Percentiles rank a stretch among this genome's conserved stretches.
These are phyloP conservation scores for Gavia stellata DNA, from an alignment of 2,113 vertebrate genomes.

Conservation along the genomic window DNA sequence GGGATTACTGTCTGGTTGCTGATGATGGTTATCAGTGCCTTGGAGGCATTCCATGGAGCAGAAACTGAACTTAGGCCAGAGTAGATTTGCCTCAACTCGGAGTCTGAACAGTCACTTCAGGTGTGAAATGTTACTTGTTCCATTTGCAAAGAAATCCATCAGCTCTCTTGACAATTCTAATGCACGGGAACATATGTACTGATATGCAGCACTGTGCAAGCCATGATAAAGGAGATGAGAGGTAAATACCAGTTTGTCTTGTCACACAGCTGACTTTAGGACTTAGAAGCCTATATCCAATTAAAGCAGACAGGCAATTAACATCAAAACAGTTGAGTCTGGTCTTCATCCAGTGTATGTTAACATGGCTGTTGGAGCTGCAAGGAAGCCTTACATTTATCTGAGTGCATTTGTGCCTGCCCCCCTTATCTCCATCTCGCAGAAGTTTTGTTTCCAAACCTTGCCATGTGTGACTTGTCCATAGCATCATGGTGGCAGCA, in stretches of 20 bases:
- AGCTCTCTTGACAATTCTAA: neutral
- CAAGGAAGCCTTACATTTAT: neutral
- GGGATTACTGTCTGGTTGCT: neutral
- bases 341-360: neutral
- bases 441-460: neutral
- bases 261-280: neutral
- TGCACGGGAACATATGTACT: neutral
- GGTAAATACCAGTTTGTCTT: neutral
- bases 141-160: neutral
- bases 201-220: neutral
- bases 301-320: slow-evolving; percentile 16
- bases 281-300: neutral
- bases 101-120: neutral
- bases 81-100: neutral
- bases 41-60: neutral
- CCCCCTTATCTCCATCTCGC: neutral
- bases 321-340: neutral
- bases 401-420: neutral
- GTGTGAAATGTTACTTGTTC: neutral
- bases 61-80: neutral
- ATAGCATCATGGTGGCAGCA: neutral
- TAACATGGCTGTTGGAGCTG: neutral
- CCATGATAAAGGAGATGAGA: neutral
- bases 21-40: neutral
- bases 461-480: neutral